Evolutionary conservation across 2,113 vertebrate species (phyloP), one percentile per base, ranked within the genome.

Genomic region (Eclectus roratus): DNA sequence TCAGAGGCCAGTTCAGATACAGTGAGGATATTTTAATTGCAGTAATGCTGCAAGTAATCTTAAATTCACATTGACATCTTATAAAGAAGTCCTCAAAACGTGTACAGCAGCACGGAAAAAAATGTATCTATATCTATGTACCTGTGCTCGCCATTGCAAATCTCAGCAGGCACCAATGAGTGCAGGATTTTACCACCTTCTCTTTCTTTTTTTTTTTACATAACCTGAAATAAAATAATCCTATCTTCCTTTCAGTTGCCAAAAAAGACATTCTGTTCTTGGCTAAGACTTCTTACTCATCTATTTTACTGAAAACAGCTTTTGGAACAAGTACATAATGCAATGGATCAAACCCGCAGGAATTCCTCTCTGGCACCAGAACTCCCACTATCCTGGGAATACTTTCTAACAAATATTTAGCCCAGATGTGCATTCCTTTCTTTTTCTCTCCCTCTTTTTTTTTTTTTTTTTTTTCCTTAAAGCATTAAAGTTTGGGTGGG

Each of bases 271-370:
- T 98, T 99, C 98, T 98, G 98, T 99, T 99, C 98, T 98, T 98
- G 95, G 97, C 98, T 97, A 97, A 96, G 95, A 95, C 97, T 97
- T 97, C 96, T 97, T 97, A 88, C 97, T 94, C 97, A 97, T 96
- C 97, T 96, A 96, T 98, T 98, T 98, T 98, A 98, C 98, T 94
- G 89, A 97, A 97, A 98, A 97, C 98, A 97, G 98, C 97, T 98
- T 98, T 98, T 98, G 98, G 98, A 98, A 98, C 98, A 98, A 99
- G 98, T 98, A 99, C 99, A 97, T 98, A 98, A 98, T 98, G 98
- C 97, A 98, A 98, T 98, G 98, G 98, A 98, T 98, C 98, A 98
- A 98, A 97, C 98, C 98, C 98, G 87, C 99, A 99, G 98, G 98
- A 99, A 99, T 99, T 98, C 98, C 98, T 96, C 97, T 98, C 97